Conservation (phyloP, 2,888 invertebrate genomes). For the Euclidia mi region DNA sequence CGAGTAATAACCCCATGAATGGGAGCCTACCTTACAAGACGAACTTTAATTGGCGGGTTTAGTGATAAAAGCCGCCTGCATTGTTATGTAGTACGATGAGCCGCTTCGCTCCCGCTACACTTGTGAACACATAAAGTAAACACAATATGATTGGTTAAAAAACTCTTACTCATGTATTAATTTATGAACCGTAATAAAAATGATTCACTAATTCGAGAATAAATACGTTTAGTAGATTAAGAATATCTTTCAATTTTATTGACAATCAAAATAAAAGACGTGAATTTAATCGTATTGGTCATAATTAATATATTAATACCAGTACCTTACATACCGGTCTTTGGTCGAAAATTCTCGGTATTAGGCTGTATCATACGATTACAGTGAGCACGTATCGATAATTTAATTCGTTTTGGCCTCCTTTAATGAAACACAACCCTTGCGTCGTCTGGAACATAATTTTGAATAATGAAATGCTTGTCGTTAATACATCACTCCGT, state of each 20-base stretch:
- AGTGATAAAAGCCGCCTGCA: slow-evolving; percentile 46
- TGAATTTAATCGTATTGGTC: slow-evolving; percentile 37
- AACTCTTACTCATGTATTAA: slow-evolving; percentile 37
- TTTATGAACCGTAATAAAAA: slow-evolving; percentile 49
- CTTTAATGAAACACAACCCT: slow-evolving; percentile 49
- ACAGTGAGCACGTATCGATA: slow-evolving; percentile 16
- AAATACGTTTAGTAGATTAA: slow-evolving; percentile 31
- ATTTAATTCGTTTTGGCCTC: slow-evolving; percentile 41
- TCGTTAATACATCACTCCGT: slow-evolving; percentile 74
- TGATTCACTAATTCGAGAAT: slow-evolving; percentile 39
- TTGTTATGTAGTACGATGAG: slow-evolving; percentile 43
- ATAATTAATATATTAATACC: slow-evolving; percentile 47
- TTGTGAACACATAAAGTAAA: slow-evolving; percentile 35
- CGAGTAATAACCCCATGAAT: slow-evolving; percentile 55
- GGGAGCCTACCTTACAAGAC: slow-evolving; percentile 38
- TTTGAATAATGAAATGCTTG: slow-evolving; percentile 72
- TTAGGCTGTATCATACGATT: slow-evolving; percentile 27
- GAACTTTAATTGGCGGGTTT: slow-evolving; percentile 50
- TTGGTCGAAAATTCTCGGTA: slow-evolving; percentile 39
- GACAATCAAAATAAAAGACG: slow-evolving; percentile 30
- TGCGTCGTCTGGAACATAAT: slow-evolving; percentile 64
- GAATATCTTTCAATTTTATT: slow-evolving; percentile 37
- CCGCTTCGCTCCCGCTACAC: slow-evolving; percentile 29
- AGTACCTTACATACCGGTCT: slow-evolving; percentile 45
- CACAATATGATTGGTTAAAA: slow-evolving; percentile 37